phyloP scores from a whole-genome alignment of 2,113 vertebrate genomes.

The Neolamprologus variostigma region DNA sequence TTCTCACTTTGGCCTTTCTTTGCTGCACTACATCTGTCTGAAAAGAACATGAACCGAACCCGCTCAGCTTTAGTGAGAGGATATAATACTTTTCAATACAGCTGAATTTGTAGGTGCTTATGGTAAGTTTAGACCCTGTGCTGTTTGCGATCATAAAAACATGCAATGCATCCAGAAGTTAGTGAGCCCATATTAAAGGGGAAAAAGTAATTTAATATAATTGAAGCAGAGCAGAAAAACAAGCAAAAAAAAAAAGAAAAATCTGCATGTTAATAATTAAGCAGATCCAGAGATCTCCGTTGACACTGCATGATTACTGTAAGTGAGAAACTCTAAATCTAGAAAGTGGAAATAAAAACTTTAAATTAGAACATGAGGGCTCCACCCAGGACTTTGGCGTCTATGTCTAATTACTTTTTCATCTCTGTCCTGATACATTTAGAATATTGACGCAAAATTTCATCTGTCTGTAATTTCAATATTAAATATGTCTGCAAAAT shows the following conservation, averaged over 20 bases:
- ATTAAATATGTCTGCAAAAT: conserved; percentile 10
- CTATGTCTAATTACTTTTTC: neutral
- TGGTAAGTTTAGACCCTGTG: neutral
- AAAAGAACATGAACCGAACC: conserved; percentile 15
- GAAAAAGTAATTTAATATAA: neutral
- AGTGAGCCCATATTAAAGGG: conserved; percentile 1
- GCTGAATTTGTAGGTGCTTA: neutral
- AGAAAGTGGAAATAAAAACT: neutral
- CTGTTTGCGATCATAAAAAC: neutral
- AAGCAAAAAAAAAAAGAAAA: neutral
- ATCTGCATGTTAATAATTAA: neutral
- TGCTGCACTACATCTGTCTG: conserved; percentile 3
- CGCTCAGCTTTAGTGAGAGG: neutral
- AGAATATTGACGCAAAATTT: neutral
- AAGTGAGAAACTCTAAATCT: neutral
- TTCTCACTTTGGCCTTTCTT: conserved; percentile 7
- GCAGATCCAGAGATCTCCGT: neutral
- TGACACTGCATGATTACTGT: neutral
- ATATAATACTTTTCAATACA: neutral
- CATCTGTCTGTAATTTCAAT: neutral
- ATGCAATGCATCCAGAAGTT: neutral
- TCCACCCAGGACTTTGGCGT: neutral
- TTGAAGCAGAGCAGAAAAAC: neutral
- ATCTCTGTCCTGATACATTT: neutral
- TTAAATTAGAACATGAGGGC: neutral